Percentiles rank a stretch among this genome's conserved stretches.
Conservation (phyloP, 2,888 invertebrate species). For the Leptinotarsa peninsularis region DNA sequence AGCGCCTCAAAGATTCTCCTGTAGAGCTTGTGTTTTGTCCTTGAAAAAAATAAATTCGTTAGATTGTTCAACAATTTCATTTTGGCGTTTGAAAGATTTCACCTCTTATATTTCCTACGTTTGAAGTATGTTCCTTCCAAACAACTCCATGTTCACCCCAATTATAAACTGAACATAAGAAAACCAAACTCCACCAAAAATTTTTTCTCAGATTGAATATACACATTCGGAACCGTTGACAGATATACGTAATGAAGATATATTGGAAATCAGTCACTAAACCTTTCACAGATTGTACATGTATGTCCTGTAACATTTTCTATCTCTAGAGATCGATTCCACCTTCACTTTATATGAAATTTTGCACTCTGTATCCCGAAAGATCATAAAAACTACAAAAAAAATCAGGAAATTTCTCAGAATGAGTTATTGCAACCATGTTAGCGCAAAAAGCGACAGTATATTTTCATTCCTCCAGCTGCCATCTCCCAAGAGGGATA, state of each 20-base stretch:
- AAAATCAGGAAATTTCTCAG: neutral
- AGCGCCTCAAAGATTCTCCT: too few relatives aligned
- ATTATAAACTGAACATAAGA: too few relatives aligned
- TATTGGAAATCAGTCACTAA: neutral
- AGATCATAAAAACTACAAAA: neutral
- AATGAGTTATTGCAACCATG: conserved; percentile 11
- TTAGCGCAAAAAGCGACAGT: neutral
- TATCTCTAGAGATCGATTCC: conserved; percentile 4
- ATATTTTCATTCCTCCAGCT: conserved; percentile 18
- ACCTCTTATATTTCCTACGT: too few relatives aligned
- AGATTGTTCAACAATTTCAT: too few relatives aligned
- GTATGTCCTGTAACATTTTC: neutral
- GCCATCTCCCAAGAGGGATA: neutral
- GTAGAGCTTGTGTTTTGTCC: too few relatives aligned
- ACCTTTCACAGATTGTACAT: neutral
- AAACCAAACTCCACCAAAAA: too few relatives aligned
- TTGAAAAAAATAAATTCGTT: too few relatives aligned
- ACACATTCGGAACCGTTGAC: neutral
- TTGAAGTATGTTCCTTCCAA: too few relatives aligned
- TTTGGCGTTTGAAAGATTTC: too few relatives aligned
- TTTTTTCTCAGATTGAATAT: too few relatives aligned
- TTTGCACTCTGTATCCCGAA: conserved; percentile 4
- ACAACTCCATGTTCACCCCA: too few relatives aligned
- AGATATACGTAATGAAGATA: neutral
- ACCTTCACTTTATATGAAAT: neutral